phyloP scores from a whole-genome alignment of 2,797 vertebrate species.

The Momotus momota region DNA sequence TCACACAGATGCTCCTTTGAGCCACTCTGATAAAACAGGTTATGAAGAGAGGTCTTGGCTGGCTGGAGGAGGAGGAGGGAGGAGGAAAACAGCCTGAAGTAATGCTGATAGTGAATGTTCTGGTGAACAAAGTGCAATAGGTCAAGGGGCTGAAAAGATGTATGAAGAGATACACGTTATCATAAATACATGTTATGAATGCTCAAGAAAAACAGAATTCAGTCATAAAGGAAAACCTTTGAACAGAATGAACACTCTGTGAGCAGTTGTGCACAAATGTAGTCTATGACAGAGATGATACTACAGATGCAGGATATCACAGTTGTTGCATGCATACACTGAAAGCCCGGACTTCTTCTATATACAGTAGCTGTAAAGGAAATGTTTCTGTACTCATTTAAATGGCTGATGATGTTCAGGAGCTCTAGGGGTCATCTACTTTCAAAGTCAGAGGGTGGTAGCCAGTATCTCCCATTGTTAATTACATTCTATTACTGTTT shows the following conservation, averaged over 20 bases:
- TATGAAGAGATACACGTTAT: not conserved
- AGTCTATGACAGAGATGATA: not conserved
- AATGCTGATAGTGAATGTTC: not conserved
- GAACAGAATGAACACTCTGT: not conserved
- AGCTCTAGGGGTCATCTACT: not conserved
- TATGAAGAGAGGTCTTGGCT: not conserved
- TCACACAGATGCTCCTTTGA: not conserved
- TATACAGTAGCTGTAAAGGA: not conserved
- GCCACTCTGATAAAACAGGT: not conserved
- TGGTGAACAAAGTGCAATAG: not conserved
- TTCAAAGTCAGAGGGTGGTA: not conserved
- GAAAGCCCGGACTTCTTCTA: not conserved
- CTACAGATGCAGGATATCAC: not conserved
- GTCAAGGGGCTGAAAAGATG: not conserved
- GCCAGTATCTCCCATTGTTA: not conserved
- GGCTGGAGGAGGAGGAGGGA: not conserved
- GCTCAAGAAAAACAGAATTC: not conserved
- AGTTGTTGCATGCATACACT: not conserved
- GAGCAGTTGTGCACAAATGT: not conserved
- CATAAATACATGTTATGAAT: not conserved
- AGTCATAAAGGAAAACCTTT: not conserved
- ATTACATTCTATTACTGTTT: not conserved
- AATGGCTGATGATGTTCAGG: not conserved
- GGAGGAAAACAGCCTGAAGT: not conserved
- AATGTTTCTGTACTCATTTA: not conserved